Percentiles rank a stretch among this genome's conserved stretches.
Conservation (phyloP, 2,797 vertebrate genomes). For the Odontamblyopus lacepedii region DNA sequence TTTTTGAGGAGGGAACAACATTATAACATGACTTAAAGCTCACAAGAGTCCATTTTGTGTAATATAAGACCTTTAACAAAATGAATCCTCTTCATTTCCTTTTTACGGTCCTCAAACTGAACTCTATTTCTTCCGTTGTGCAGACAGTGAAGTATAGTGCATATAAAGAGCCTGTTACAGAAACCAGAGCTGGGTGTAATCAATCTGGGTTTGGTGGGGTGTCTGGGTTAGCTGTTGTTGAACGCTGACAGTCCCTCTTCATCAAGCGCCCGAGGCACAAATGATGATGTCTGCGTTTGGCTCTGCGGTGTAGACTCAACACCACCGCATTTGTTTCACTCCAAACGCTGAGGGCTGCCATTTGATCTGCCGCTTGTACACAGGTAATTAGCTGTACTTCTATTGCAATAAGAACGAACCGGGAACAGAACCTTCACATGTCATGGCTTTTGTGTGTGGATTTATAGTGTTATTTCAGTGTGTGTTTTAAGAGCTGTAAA, state of each 20-base stretch:
- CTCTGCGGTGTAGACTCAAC: not conserved
- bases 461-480: not conserved
- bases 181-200: not conserved
- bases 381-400: not conserved
- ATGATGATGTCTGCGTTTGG: conserved; percentile 9
- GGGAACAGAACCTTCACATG: not conserved
- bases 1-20: no score
- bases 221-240: conserved; percentile 6
- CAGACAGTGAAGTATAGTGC: no score
- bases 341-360: no score
- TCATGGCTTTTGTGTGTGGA: not conserved
- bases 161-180: not conserved
- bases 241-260: conserved; percentile 10
- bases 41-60: no score
- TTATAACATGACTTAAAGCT: no score
- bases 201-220: conserved; percentile 5
- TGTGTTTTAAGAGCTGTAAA: not conserved
- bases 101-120: no score
- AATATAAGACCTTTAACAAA: no score
- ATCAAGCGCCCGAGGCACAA: not conserved
- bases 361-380: not conserved
- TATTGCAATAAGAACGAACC: not conserved
- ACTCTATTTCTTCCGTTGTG: no score
- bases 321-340: not conserved
- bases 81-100: no score